phyloP scores from a whole-genome alignment of 2,888 invertebrate species.

The Ptychoptera albimana region DNA sequence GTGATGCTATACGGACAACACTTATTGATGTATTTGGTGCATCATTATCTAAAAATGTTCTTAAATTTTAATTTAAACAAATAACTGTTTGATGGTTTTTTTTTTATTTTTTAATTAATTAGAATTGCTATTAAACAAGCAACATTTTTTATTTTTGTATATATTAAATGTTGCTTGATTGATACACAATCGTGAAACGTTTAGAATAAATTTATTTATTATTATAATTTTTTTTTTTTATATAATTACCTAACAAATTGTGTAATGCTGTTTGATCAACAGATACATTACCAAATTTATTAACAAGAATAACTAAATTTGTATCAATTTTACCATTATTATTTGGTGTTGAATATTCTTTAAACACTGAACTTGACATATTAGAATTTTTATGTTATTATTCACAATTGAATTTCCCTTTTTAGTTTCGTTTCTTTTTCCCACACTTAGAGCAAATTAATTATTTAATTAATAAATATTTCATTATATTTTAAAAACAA shows the following conservation, averaged over 20 bases:
- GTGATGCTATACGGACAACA: constrained; percentile 39
- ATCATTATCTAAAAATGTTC: constrained; percentile 19
- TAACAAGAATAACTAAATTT: constrained; percentile 61
- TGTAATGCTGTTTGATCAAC: constrained; percentile 68
- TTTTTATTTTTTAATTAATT: not conserved
- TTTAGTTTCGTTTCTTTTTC: not conserved
- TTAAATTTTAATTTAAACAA: too few species aligned
- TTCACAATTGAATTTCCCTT: not conserved
- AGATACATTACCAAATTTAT: constrained; percentile 70
- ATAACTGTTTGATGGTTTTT: too few species aligned
- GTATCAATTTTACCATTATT: constrained; percentile 16
- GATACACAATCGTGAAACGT: not conserved
- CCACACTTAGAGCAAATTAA: too few species aligned
- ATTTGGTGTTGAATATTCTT: constrained; percentile 18
- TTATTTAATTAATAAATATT: too few species aligned
- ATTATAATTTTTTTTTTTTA: constrained; percentile 6
- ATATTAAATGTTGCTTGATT: not conserved
- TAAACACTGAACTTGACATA: constrained; percentile 29
- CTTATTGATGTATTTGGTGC: constrained; percentile 44
- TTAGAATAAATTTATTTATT: constrained; percentile 1
- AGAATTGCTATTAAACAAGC: not conserved
- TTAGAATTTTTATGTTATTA: not conserved
- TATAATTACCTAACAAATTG: constrained; percentile 55
- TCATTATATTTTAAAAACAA: too few species aligned
- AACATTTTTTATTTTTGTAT: not conserved